phyloP scores from a whole-genome alignment of 2,888 invertebrate species.

The Conistra vaccinii region DNA sequence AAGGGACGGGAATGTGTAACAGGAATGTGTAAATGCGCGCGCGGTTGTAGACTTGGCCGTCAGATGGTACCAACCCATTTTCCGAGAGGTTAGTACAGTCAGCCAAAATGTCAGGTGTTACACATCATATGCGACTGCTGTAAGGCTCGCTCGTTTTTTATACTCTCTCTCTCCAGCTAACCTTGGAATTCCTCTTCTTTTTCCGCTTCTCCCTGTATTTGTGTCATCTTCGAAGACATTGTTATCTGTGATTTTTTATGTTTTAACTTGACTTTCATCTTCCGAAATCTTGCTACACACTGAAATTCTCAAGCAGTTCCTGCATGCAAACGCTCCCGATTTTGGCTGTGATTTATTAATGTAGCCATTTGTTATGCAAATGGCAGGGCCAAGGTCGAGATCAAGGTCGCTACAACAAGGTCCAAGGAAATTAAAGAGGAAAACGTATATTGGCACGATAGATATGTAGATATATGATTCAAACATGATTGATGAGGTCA shows the following conservation, averaged over 20 bases:
- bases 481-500: constrained; percentile 24
- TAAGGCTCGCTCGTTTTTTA: neutral
- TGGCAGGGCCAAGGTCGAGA: constrained; percentile 4
- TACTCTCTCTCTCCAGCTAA: neutral
- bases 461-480: neutral
- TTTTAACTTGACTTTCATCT: neutral
- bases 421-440: constrained; percentile 8
- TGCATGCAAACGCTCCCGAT: neutral
- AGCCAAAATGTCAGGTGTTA: too few relatives aligned
- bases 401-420: constrained; percentile 25
- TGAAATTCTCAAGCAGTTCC: neutral
- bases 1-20: too few relatives aligned
- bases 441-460: constrained; percentile 15
- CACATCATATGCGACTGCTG: too few relatives aligned
- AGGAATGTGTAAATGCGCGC: too few relatives aligned
- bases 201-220: neutral
- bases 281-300: neutral
- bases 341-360: neutral
- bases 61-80: too few relatives aligned
- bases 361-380: constrained; percentile 11
- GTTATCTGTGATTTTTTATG: neutral
- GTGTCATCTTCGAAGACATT: neutral
- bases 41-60: too few relatives aligned
- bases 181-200: neutral
- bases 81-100: too few relatives aligned